Base-by-base conservation (phyloP, 2,888 invertebrate species). In the Ophion ellenae region DNA sequence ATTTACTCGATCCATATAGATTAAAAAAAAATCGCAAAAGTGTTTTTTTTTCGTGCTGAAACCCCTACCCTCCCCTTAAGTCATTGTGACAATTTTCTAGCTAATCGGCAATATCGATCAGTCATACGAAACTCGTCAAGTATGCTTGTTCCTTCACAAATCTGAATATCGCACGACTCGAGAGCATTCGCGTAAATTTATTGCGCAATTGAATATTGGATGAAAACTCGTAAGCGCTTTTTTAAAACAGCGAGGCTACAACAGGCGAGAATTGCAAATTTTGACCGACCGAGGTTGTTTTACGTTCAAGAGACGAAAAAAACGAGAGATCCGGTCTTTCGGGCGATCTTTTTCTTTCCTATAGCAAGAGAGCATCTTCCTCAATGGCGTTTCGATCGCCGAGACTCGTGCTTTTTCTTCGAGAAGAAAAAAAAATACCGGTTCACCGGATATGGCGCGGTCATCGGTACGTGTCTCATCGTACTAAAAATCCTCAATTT, bases 291-390 rank as follows among this genome's bases (percentile, higher is more conserved):
- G 70, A 20, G 14, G 32, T 63, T 67, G 20, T 77, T 77, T 77
- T 47, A n/a, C 45, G 14, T 7, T 20, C 4, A 69, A 9, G 20
- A 7, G 40, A 40, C 40, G 20, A 32, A 20, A 59, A 66, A 74
- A 67, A 67, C 66, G 71, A 66, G 73, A 81, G 74, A 64, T 64
- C 53, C 32, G 32, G 59, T 36, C n/a, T 70, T 47, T 24, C 2
- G 1, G 9, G 45, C 20, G 53, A 71, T 9, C n/a, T 47, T 80
- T 53, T 71, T 24, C 0, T 17, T 63, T 14, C 5, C 2, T 24
- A 57, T 57, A 17, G 70, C 63, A 28, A 66, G 7, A 28, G 66
- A 11, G 66, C 28, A 66, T 73, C 57, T 73, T 80, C 36, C 36
- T 14, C 10, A 63, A 73, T 36, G 53, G 64, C 71, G n/a, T 17